A percentile compares a stretch with the other conserved stretches of the same genome.
phyloP scores from a whole-genome alignment of 2,797 vertebrate genomes.

The Anisognathus igniventris region DNA sequence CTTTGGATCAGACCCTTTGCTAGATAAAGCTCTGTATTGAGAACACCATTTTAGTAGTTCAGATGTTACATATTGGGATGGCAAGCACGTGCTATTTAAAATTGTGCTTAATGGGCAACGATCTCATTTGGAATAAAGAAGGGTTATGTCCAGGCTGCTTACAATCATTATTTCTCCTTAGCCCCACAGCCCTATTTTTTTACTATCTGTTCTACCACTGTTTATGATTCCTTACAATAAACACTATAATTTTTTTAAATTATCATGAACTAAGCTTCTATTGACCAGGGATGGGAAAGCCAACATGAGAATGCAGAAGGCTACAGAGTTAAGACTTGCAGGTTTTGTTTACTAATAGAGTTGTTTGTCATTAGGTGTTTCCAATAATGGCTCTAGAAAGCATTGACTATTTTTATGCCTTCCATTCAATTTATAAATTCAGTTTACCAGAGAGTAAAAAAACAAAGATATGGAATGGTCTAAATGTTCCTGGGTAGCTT shows the following conservation, averaged over 20 bases:
- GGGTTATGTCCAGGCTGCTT: background rate
- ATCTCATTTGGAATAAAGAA: background rate
- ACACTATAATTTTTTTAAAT: background rate
- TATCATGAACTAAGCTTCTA: background rate
- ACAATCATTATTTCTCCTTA: background rate
- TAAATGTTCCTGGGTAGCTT: background rate
- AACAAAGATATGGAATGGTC: background rate
- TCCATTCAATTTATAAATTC: background rate
- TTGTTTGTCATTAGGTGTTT: background rate
- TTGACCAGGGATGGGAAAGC: background rate
- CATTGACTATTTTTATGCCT: constrained; percentile 1
- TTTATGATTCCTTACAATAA: background rate
- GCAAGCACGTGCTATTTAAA: background rate
- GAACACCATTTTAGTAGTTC: background rate
- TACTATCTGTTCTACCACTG: background rate
- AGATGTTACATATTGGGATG: background rate
- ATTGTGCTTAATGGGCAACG: accelerated
- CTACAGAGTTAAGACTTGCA: background rate
- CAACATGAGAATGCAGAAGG: background rate
- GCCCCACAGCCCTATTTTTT: background rate
- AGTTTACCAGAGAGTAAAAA: background rate
- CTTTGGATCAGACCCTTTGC: background rate
- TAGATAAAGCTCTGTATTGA: background rate
- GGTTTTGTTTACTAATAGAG: background rate
- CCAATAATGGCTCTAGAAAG: background rate